Conservation (phyloP, 2,888 invertebrate genomes). For the Coenonympha arcania region DNA sequence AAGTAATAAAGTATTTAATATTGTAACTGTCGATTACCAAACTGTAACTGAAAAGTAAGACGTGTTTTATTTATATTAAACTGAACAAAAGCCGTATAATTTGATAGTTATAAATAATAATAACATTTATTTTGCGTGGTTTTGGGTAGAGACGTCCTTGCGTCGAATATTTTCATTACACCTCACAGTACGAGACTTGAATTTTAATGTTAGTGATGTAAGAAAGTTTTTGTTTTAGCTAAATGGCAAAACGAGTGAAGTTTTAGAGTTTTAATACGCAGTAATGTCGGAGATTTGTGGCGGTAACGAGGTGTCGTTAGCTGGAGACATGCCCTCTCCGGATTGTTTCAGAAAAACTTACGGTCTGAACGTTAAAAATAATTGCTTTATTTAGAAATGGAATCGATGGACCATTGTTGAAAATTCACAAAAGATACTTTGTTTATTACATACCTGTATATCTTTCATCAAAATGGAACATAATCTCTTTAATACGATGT, state of each 20-base stretch:
- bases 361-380: slow-evolving; percentile 29
- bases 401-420: slow-evolving; percentile 33
- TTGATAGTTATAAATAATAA: slow-evolving; percentile 14
- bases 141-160: slow-evolving; percentile 27
- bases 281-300: slow-evolving; percentile 70
- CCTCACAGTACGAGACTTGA: slow-evolving; percentile 50
- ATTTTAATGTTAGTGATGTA: slow-evolving; percentile 68
- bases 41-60: no score
- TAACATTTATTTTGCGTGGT: not conserved
- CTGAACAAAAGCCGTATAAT: no score
- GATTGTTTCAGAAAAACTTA: slow-evolving; percentile 50
- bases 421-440: slow-evolving; percentile 29
- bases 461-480: slow-evolving; percentile 8
- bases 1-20: no score
- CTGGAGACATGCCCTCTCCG: slow-evolving; percentile 50
- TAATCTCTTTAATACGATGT: slow-evolving; percentile 1
- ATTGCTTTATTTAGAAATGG: slow-evolving; percentile 42
- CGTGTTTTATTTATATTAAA: no score
- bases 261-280: slow-evolving; percentile 72
- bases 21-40: no score
- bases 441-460: slow-evolving; percentile 11
- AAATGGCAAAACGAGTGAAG: slow-evolving; percentile 64
- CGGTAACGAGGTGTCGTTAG: slow-evolving; percentile 67
- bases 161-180: slow-evolving; percentile 33
- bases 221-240: slow-evolving; percentile 65